Percentiles rank a stretch among this genome's conserved stretches.
phyloP scores from a whole-genome alignment of 2,113 vertebrate species.

The Excalfactoria chinensis region DNA sequence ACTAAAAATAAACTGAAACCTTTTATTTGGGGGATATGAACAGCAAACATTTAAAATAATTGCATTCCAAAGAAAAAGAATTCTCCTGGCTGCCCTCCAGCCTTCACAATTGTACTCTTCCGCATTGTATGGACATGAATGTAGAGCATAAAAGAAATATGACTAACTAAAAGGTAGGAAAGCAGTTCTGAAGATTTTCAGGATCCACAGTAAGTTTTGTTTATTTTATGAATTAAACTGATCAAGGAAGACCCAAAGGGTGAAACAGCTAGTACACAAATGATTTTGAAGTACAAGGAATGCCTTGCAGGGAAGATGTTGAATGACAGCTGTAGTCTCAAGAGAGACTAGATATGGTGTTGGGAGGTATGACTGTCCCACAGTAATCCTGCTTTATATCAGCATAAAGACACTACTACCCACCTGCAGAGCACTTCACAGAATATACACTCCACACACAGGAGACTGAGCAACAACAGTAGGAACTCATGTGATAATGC shows the following conservation, averaged over 20 bases:
- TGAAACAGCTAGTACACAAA: not conserved
- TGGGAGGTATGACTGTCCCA: not conserved
- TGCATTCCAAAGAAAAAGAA: not conserved
- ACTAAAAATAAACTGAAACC: not conserved
- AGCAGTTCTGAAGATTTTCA: not conserved
- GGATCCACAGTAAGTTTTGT: not conserved
- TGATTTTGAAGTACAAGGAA: not conserved
- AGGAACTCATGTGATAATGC: not conserved
- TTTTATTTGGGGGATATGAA: not conserved
- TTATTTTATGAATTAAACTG: not conserved
- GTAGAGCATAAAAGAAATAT: not conserved
- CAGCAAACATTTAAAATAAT: not conserved
- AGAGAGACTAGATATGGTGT: not conserved
- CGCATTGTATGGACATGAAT: not conserved
- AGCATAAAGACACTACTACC: not conserved
- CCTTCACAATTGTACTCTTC: not conserved
- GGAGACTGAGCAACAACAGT: not conserved
- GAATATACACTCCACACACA: not conserved
- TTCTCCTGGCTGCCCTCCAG: not conserved
- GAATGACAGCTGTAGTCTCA: not conserved
- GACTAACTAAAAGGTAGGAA: not conserved
- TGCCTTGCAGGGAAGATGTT: not conserved
- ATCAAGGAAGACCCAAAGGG: not conserved
- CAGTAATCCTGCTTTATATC: not conserved
- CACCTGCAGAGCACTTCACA: not conserved